phyloP scores from a whole-genome alignment of 2,797 vertebrate species.

The Chelonia mydas region DNA sequence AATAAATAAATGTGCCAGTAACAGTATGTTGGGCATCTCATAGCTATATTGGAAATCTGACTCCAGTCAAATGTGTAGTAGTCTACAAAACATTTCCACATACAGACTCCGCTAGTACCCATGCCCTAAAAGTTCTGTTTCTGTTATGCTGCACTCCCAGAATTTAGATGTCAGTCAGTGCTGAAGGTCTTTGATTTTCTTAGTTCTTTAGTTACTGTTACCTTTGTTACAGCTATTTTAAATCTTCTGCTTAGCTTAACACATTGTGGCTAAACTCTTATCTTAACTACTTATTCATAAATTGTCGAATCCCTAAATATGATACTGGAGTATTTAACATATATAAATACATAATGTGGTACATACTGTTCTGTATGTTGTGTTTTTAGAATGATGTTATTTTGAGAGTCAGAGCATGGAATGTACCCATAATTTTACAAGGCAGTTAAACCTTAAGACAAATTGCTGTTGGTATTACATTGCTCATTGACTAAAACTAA shows the following conservation, averaged over 20 bases:
- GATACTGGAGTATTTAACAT: neutral
- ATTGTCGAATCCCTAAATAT: neutral
- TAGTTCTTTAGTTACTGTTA: neutral
- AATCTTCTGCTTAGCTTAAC: neutral
- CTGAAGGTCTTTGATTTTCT: neutral
- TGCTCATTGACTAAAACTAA: neutral
- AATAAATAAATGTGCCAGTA: neutral
- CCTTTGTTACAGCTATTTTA: neutral
- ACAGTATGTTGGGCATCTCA: neutral
- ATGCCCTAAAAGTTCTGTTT: neutral
- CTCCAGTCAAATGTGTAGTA: neutral
- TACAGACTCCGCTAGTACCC: neutral
- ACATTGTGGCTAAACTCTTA: neutral
- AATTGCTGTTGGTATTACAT: neutral
- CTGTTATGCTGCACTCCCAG: neutral
- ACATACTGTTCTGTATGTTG: neutral
- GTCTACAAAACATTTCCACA: neutral
- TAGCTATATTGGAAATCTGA: neutral
- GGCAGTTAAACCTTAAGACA: neutral
- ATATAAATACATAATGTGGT: neutral
- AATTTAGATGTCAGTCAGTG: neutral
- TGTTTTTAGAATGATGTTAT: neutral
- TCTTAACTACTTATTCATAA: neutral
- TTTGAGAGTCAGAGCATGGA: neutral
- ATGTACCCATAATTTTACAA: neutral